Base-by-base conservation (phyloP, 2,113 vertebrate species). In the Rhabdornis inornatus region DNA sequence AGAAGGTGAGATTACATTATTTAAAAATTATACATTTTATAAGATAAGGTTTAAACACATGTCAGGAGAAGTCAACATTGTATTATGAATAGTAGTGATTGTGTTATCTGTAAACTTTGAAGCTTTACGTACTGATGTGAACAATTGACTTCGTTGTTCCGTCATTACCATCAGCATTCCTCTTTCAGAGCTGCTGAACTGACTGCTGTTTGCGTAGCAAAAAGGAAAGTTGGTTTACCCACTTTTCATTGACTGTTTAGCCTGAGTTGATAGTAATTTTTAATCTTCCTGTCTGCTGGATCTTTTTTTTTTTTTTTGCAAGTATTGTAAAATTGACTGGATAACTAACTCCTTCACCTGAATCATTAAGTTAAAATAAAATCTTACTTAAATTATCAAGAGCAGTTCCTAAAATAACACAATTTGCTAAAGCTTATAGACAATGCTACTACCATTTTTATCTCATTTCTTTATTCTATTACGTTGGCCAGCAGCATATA, bases 41-140 rank as follows among this genome's bases (percentile, higher is more conserved):
- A 89, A 97, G 98, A 99, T 98, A 98, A 98, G 92, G 96, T 98
- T 98, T 97, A 97, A 98, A 98, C 95, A 97, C 94, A 97, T 98
- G 98, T 98, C 98, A 97, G 94, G 82, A 97, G 94, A 98, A 98
- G 97, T 98, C 98, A 99, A 98, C 97, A 98, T 82, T 96, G 87
- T 91, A 68, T 97, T 97, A 94, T 97, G 98, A 98, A 97, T 97
- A 66, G 94, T 79, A 82, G 95, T 86, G 98, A 98, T 98, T 98
- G 97, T 81, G 81, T 97, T 95, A 97, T 98, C 97, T 97, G 92
- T 96, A 96, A 98, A 98, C 97, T 97, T 97, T 98, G 97, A 97
- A 98, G 97, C 97, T 97, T 95, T 98, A 97, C 88, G 21, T 90
- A 87, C 45, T 64, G 92, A 85, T 92, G 55, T 66, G 97, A 98